Conservation (phyloP, 2,888 invertebrate genomes). For the Drosophila colorata region DNA sequence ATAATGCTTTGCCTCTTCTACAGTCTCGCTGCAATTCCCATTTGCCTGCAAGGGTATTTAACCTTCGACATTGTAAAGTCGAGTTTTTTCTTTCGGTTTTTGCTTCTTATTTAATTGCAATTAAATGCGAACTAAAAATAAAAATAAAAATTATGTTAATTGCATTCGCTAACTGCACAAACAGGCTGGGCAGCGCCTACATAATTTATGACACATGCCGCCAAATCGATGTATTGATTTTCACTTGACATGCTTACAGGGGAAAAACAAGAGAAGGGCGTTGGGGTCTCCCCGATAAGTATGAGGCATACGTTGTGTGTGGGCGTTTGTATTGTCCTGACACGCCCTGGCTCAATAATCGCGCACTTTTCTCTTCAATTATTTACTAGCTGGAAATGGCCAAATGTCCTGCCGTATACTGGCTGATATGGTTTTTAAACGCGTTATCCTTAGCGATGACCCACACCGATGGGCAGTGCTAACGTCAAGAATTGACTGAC, state of each 20-base stretch:
- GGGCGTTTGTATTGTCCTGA: neutral
- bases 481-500: slow-evolving; percentile 1
- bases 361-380: slow-evolving; percentile 38
- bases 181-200: slow-evolving; percentile 2
- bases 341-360: slow-evolving; percentile 39
- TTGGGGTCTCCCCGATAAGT: neutral
- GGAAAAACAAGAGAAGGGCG: neutral
- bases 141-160: slow-evolving; percentile 57
- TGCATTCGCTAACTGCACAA: slow-evolving; percentile 50
- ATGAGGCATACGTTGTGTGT: neutral
- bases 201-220: slow-evolving; percentile 27
- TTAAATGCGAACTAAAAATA: slow-evolving; percentile 46
- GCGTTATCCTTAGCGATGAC: slow-evolving; percentile 28
- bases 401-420: slow-evolving; percentile 24
- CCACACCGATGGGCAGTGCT: neutral
- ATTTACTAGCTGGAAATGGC: slow-evolving; percentile 50
- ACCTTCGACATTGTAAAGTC: neutral
- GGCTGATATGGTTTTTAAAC: slow-evolving; percentile 24
- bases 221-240: slow-evolving; percentile 57
- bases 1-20: neutral
- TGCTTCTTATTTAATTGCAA: slow-evolving; percentile 43
- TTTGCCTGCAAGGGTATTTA: neutral
- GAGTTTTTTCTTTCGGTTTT: neutral
- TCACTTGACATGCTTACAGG: slow-evolving; percentile 50
- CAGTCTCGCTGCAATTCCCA: too few species aligned